Evolutionary conservation across 2,113 vertebrate species (phyloP), one percentile per base, ranked within the genome.

Genomic region (Salminus brasiliensis): DNA sequence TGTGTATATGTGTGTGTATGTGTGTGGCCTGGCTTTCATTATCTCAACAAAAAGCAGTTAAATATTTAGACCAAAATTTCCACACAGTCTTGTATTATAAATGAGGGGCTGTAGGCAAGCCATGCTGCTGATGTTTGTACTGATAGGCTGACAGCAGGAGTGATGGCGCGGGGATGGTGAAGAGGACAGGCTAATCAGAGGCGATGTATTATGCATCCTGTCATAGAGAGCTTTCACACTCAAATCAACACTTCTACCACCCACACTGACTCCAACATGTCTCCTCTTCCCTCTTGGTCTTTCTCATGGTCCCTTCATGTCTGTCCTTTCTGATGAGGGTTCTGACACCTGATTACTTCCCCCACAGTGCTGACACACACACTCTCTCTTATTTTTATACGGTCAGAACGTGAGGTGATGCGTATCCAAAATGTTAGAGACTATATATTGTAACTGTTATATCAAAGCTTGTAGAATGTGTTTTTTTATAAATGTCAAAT

Each of bases 221-320:
- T 76, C 72, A 71, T 21, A 34, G 49, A 34, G 49, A 76, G 68
- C 36, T 49, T 79, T 76, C 76, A 82, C 75, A 78, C 79, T 82
- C 47, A 65, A 70, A 62, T 66, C 71, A 86, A 73, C 81, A 76
- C 75, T 49, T 62, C 75, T 72, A 53, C 60, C 82, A 65, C 85
- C 82, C 79, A 86, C 85, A 32, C 49, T 36, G 62, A 57, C 65
- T 71, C 65, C 47, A 57, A 39, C 67, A 41, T 67, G 62, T 30
- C 67, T 21, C 39, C 30, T 59, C 36, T 18, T 53, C 52, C 36
- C 16, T 4, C 25, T 62, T 53, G 13, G 12, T 49, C 49, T 18
- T 47, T 25, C 45, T 53, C 70, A 55, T 7, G 30, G 15, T 71
- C 32, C 29, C 41, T 67, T 52, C 57, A 16, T 25, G 0, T 63